phyloP scores from a whole-genome alignment of 2,888 invertebrate genomes.

The Dryobotodes eremita region DNA sequence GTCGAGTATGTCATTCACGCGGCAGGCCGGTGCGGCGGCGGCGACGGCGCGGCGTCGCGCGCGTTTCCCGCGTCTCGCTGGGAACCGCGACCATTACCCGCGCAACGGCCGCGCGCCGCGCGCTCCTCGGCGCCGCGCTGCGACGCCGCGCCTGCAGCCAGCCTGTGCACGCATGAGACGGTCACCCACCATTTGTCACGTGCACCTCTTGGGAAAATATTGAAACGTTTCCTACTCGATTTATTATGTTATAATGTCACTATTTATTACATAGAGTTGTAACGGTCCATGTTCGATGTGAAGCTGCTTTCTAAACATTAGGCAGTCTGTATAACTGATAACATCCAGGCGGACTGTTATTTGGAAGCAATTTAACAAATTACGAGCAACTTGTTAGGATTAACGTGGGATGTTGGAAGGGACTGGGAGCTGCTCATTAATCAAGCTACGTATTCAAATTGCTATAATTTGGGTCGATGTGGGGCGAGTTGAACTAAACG shows the following conservation, averaged over 20 bases:
- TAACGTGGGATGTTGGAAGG: slow-evolving; percentile 34
- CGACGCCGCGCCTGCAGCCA: slow-evolving; percentile 63
- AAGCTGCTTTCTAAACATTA: slow-evolving; percentile 55
- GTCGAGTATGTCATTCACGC: slow-evolving; percentile 78
- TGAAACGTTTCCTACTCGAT: slow-evolving; percentile 58
- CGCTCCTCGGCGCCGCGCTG: slow-evolving; percentile 79
- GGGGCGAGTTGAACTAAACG: slow-evolving; percentile 43
- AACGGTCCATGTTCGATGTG: slow-evolving; percentile 27
- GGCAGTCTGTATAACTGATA: slow-evolving; percentile 31
- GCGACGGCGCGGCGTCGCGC: slow-evolving; percentile 3
- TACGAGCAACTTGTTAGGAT: slow-evolving; percentile 43
- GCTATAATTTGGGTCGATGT: slow-evolving; percentile 65
- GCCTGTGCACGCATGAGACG: slow-evolving; percentile 79
- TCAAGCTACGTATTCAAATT: slow-evolving; percentile 71
- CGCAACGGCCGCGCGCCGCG: slow-evolving; percentile 51
- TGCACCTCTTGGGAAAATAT: slow-evolving; percentile 63
- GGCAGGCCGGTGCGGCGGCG: slow-evolving; percentile 29
- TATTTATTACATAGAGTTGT: slow-evolving; percentile 51
- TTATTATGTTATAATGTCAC: slow-evolving; percentile 47
- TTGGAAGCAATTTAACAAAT: slow-evolving; percentile 64
- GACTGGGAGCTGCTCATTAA: slow-evolving; percentile 64
- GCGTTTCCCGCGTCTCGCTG: slow-evolving; percentile 67
- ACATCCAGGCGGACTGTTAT: slow-evolving; percentile 54
- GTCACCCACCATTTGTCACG: slow-evolving; percentile 61
- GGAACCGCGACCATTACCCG: slow-evolving; percentile 77